Conservation (phyloP, 1,140 invertebrate species). For the Saxidomus purpurata region DNA sequence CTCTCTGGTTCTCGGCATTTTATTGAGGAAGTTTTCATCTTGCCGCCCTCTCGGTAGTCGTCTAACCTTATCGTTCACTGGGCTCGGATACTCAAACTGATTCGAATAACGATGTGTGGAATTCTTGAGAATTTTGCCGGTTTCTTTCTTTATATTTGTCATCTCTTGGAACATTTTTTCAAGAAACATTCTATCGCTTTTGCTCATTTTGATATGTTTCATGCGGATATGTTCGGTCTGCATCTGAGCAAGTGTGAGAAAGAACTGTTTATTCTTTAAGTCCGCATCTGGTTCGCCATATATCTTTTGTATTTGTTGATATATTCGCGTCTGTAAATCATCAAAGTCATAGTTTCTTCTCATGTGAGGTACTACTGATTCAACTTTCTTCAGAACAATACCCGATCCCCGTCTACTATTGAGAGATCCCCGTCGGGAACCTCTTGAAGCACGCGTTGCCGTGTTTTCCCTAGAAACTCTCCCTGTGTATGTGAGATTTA, state of each 20-base stretch:
- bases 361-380: conserved; percentile 24
- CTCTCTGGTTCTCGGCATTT: background rate
- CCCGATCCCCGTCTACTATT: background rate
- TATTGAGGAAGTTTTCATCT: background rate
- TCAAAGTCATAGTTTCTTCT: conserved; percentile 22
- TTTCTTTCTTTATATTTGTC: conserved; percentile 20
- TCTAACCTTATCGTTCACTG: conserved; percentile 1
- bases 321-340: conserved; percentile 43
- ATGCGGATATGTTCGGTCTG: conserved; percentile 18
- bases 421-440: background rate
- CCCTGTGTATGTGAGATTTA: conserved; percentile 30
- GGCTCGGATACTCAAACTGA: background rate
- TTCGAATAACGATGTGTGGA: background rate
- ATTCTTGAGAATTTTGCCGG: background rate
- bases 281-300: conserved; percentile 35
- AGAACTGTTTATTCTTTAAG: conserved; percentile 53
- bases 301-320: conserved; percentile 47
- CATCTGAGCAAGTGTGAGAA: conserved; percentile 10
- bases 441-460: background rate
- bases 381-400: conserved; percentile 42
- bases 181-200: conserved; percentile 20
- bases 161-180: conserved; percentile 46
- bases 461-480: conserved; percentile 14
- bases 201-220: conserved; percentile 28
- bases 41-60: background rate